Evolutionary conservation across 2,113 vertebrate genomes (phyloP).

Genomic region (Oreotragus oreotragus): DNA sequence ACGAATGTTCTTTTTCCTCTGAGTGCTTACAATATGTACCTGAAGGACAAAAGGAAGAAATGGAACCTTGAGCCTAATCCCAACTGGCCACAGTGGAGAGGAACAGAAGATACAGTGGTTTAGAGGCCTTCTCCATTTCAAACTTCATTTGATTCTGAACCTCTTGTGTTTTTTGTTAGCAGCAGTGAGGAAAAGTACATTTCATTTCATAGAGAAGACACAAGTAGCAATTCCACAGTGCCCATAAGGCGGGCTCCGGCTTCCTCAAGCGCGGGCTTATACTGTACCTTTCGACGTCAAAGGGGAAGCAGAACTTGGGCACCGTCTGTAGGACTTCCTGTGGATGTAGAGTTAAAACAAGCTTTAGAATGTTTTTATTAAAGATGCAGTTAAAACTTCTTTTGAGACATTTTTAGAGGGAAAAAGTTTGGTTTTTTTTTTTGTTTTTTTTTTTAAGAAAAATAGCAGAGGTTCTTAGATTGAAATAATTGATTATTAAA

Average conservation of each 20-base stretch:
- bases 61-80: background rate
- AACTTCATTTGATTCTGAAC: background rate
- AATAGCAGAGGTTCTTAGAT: constrained; percentile 79
- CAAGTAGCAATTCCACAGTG: background rate
- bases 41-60: constrained; percentile 37
- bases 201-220: background rate
- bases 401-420: background rate
- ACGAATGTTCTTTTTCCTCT: constrained; percentile 15
- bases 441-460: constrained; percentile 41
- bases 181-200: background rate
- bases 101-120: background rate
- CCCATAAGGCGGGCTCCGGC: background rate
- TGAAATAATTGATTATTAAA: constrained; percentile 97
- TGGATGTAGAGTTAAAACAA: constrained; percentile 69
- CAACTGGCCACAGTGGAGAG: background rate
- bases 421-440: background rate
- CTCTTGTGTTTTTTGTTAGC: background rate
- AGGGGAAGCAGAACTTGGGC: constrained; percentile 99
- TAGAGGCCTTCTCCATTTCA: background rate
- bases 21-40: background rate
- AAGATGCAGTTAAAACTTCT: constrained; percentile 37
- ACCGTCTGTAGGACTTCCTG: constrained; percentile 95
- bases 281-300: constrained; percentile 94
- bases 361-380: constrained; percentile 45
- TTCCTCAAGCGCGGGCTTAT: background rate